A percentile compares a stretch with the other conserved stretches of the same genome.
Evolutionary conservation across 2,797 vertebrate genomes (phyloP).

Genomic region (Galagoides demidoff): DNA sequence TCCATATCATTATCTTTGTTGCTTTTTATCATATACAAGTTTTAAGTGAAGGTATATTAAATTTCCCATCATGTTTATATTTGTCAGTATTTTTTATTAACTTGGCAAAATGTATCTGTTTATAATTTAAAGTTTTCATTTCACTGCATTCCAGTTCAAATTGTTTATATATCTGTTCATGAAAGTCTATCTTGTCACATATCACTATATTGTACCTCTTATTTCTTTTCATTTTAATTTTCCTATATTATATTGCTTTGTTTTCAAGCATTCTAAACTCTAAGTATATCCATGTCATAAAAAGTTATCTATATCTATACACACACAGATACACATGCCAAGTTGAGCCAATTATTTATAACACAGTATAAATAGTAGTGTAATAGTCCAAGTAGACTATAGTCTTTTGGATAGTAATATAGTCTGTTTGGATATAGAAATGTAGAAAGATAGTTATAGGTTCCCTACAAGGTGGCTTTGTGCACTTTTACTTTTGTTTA

Average conservation of each 20-base stretch:
- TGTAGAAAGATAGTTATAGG: neutral
- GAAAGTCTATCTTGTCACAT: neutral
- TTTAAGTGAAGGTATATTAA: neutral
- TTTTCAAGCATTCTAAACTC: conserved; percentile 22
- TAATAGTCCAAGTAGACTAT: no score
- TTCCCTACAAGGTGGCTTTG: neutral
- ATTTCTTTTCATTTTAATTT: neutral
- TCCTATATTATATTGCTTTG: neutral
- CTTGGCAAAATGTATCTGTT: neutral
- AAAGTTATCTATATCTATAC: neutral
- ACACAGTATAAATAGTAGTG: neutral
- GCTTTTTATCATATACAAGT: neutral
- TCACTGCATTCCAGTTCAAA: neutral
- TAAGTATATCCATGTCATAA: neutral
- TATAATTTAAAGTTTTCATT: conserved; percentile 7
- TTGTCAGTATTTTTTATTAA: neutral
- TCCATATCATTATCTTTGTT: neutral
- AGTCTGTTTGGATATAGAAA: neutral
- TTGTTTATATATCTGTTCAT: neutral
- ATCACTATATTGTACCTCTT: neutral
- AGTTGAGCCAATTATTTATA: neutral
- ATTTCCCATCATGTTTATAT: neutral
- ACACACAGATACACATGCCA: neutral
- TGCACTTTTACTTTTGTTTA: neutral
- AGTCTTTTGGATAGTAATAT: no score